phyloP scores from a whole-genome alignment of 1,140 invertebrate genomes.

The Megalonaias nervosa region DNA sequence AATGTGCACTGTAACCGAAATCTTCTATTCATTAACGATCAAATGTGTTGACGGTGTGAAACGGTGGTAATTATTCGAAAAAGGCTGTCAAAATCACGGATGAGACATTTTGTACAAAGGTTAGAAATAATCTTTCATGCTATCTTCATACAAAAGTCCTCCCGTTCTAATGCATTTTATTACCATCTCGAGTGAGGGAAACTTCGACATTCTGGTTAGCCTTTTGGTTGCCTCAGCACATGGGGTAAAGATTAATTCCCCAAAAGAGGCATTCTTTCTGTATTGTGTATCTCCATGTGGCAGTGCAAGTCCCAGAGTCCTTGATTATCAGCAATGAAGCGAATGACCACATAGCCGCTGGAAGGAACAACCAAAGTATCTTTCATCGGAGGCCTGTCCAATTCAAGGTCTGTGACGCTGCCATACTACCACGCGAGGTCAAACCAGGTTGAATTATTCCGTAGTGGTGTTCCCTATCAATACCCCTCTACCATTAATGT shows the following conservation, averaged over 20 bases:
- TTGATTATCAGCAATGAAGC: conserved; percentile 84
- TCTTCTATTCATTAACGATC: too few species aligned
- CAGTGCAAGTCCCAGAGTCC: conserved; percentile 66
- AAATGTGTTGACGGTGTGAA: too few species aligned
- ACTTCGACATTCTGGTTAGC: too few species aligned
- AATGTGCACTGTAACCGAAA: too few species aligned
- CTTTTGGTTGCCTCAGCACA: too few species aligned
- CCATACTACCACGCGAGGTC: conserved; percentile 48
- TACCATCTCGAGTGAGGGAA: too few species aligned
- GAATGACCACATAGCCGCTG: conserved; percentile 79
- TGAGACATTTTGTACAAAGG: too few species aligned
- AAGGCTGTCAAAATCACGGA: too few species aligned
- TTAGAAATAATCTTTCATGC: too few species aligned
- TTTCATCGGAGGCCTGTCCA: conserved; percentile 78
- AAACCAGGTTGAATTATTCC: conserved; percentile 57
- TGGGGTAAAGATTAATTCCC: conserved; percentile 54
- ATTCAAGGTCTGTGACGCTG: conserved; percentile 50
- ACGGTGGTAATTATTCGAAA: too few species aligned
- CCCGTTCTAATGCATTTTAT: too few species aligned
- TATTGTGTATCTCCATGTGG: conserved; percentile 59
- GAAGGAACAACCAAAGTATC: conserved; percentile 82
- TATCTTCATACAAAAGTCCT: too few species aligned
- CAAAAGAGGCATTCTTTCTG: conserved; percentile 60
- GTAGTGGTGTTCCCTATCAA: conserved; percentile 33
- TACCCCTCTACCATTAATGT: conserved; percentile 50